Evolutionary conservation across 2,888 invertebrate species (phyloP).

Genomic region (Nymphalis polychloros): DNA sequence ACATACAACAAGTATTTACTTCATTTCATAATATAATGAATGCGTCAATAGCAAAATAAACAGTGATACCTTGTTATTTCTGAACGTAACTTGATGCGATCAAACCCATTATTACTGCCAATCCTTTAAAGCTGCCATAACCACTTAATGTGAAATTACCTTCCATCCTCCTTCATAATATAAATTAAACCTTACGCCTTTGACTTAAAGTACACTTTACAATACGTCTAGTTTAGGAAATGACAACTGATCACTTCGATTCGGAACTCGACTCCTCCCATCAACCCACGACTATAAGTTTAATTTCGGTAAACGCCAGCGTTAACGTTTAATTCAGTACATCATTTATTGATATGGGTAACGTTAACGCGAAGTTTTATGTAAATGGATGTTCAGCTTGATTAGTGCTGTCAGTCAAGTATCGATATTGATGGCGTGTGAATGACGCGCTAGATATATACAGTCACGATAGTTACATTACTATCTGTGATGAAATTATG

Average conservation of each 20-base stretch:
- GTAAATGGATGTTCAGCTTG: slow-evolving; percentile 26
- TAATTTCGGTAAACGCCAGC: slow-evolving; percentile 42
- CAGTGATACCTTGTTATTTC: slow-evolving; percentile 23
- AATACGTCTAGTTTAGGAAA: slow-evolving; percentile 35
- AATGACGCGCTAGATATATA: slow-evolving; percentile 37
- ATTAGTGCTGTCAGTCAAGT: slow-evolving; percentile 44
- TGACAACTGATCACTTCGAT: slow-evolving; percentile 56
- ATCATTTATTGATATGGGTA: slow-evolving; percentile 13
- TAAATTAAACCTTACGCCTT: slow-evolving; percentile 12
- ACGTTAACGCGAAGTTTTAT: slow-evolving; percentile 29
- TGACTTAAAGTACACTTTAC: slow-evolving; percentile 25
- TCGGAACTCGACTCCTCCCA: slow-evolving; percentile 50
- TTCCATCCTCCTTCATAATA: not conserved
- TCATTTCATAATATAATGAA: slow-evolving; percentile 3
- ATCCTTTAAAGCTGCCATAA: slow-evolving; percentile 45
- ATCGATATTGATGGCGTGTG: slow-evolving; percentile 30
- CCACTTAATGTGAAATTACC: slow-evolving; percentile 24
- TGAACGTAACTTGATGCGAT: slow-evolving; percentile 44
- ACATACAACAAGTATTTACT: not conserved
- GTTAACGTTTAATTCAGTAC: slow-evolving; percentile 39
- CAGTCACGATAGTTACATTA: slow-evolving; percentile 38
- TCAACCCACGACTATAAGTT: slow-evolving; percentile 6
- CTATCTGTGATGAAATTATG: slow-evolving; percentile 24
- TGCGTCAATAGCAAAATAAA: slow-evolving; percentile 19
- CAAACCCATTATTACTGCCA: slow-evolving; percentile 63